Conservation (phyloP, 2,113 vertebrate genomes). For the Psephotus haematonotus region DNA sequence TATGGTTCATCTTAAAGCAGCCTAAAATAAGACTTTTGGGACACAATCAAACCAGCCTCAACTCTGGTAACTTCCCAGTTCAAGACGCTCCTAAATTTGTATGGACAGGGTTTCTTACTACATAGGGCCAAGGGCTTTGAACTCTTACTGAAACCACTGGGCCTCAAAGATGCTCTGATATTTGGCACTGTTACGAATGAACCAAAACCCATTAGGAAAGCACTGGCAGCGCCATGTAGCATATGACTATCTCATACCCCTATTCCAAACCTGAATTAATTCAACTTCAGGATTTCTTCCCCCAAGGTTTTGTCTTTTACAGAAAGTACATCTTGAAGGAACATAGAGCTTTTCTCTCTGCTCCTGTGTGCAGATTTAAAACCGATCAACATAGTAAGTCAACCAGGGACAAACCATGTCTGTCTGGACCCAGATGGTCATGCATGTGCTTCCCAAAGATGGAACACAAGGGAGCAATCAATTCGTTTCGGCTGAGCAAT, state of each 20-base stretch:
- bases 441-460: background rate
- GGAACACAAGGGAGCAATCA: background rate
- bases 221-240: background rate
- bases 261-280: background rate
- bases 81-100: background rate
- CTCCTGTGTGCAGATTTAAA: background rate
- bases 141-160: background rate
- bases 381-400: background rate
- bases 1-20: conserved; percentile 4
- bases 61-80: conserved; percentile 15
- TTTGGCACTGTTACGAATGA: background rate
- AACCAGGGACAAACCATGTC: background rate
- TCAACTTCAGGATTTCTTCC: background rate
- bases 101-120: background rate
- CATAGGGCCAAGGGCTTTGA: background rate
- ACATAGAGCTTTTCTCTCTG: background rate
- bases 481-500: background rate
- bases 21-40: conserved; percentile 52
- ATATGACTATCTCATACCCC: background rate
- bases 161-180: background rate
- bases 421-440: background rate
- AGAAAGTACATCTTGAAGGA: background rate
- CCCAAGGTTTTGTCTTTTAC: background rate
- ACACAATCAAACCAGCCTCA: conserved; percentile 43
- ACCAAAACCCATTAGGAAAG: background rate